Evolutionary conservation across 1,140 invertebrate genomes (phyloP).

Genomic region (Sinella curviseta): DNA sequence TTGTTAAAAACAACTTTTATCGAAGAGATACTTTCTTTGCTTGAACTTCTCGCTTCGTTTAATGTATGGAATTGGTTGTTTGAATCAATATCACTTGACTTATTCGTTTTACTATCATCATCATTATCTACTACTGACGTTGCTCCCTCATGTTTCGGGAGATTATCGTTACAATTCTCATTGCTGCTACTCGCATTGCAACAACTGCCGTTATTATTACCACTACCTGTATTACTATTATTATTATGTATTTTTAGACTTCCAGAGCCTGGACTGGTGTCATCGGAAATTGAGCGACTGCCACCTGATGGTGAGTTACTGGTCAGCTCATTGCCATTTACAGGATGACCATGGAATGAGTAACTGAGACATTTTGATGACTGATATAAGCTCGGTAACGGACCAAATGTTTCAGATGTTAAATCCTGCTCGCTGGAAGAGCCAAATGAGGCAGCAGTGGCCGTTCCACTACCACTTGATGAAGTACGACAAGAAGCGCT

Average conservation of each 20-base stretch:
- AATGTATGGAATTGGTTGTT: neutral
- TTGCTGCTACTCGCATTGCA: no score
- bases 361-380: slow-evolving; percentile 38
- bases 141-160: neutral
- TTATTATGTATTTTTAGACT: slow-evolving; percentile 27
- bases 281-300: slow-evolving; percentile 20
- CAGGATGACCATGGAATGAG: slow-evolving; percentile 39
- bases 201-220: neutral
- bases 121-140: no score
- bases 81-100: neutral
- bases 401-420: neutral
- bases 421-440: neutral
- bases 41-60: neutral
- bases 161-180: neutral
- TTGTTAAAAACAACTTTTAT: neutral
- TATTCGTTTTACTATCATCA: neutral
- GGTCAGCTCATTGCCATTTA: neutral
- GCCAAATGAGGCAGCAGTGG: neutral
- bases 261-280: slow-evolving; percentile 3
- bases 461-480: neutral
- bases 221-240: slow-evolving; percentile 19
- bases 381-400: slow-evolving; percentile 34
- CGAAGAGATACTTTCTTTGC: slow-evolving; percentile 5
- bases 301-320: slow-evolving; percentile 19
- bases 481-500: slow-evolving; percentile 8